These are phyloP conservation scores for Thamnophis sirtalis DNA, from an alignment of 2,113 vertebrate species.

Conservation along the genomic window DNA sequence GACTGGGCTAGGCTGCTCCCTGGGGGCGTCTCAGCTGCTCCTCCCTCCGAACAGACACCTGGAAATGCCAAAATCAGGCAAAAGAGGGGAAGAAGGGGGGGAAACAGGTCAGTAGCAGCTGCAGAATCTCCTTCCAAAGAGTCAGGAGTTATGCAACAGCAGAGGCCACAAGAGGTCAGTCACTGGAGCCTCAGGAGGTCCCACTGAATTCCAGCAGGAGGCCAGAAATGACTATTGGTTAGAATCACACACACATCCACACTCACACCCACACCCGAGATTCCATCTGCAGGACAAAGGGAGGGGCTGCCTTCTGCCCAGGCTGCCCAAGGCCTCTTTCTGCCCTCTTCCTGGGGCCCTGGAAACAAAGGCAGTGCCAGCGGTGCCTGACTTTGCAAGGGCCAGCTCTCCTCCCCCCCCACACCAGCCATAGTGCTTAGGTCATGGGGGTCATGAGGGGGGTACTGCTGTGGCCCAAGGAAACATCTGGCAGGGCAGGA, in stretches of 20 bases:
- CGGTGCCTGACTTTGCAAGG: not conserved
- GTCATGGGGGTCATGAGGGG: not conserved
- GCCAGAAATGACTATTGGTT: not conserved
- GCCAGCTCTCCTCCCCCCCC: not conserved
- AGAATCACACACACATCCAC: not conserved
- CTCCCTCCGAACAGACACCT: not conserved
- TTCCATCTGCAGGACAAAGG: not conserved
- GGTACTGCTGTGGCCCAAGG: not conserved
- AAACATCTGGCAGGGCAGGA: not conserved
- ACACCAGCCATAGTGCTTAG: not conserved
- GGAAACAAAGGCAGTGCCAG: not conserved
- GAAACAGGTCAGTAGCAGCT: not conserved
- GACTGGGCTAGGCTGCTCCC: not conserved
- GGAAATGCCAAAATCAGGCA: not conserved
- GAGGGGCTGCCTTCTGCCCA: not conserved
- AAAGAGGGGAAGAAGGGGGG: not conserved
- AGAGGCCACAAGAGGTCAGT: not conserved
- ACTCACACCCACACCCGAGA: not conserved
- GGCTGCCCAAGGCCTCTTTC: not conserved
- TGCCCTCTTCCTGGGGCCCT: not conserved
- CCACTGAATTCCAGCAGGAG: not conserved
- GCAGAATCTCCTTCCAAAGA: too few species aligned
- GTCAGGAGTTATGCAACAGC: too few species aligned
- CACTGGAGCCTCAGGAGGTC: not conserved
- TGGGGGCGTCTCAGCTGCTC: not conserved